A percentile compares a stretch with the other conserved stretches of the same genome.
Conservation (phyloP, 2,888 invertebrate genomes). For the Eurytoma californica region DNA sequence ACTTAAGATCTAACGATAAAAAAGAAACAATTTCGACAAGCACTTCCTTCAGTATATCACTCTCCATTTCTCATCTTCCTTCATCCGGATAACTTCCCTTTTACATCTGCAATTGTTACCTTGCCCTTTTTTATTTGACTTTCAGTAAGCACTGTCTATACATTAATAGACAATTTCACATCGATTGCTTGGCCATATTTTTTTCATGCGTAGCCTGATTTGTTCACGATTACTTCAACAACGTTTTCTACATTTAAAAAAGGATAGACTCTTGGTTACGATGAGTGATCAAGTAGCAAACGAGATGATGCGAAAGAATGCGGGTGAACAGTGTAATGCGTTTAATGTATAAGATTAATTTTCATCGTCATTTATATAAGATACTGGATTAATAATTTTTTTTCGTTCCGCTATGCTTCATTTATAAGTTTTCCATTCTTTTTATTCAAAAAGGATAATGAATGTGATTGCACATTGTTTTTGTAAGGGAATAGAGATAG, state of each 20-base stretch:
- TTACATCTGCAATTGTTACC: conserved; percentile 6
- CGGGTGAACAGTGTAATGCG: conserved; percentile 51
- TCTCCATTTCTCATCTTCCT: conserved; percentile 24
- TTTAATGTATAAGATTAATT: conserved; percentile 46
- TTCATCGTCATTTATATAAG: conserved; percentile 41
- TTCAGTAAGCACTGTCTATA: conserved; percentile 52
- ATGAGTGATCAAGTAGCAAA: conserved; percentile 58
- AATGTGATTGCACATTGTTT: conserved; percentile 48
- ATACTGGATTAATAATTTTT: conserved; percentile 51
- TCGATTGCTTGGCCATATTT: conserved; percentile 45
- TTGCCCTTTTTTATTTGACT: conserved; percentile 21
- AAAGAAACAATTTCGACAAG: conserved; percentile 67
- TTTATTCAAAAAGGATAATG: conserved; percentile 46
- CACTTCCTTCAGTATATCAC: conserved; percentile 54
- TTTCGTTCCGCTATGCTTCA: conserved; percentile 37
- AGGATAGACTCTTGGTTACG: conserved; percentile 57
- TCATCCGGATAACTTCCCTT: conserved; percentile 2
- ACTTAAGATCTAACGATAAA: conserved; percentile 69
- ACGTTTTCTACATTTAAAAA: conserved; percentile 56
- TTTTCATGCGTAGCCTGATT: conserved; percentile 49
- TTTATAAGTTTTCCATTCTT: conserved; percentile 34
- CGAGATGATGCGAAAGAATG: conserved; percentile 57
- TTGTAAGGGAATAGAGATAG: conserved; percentile 38
- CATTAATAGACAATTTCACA: conserved; percentile 53
- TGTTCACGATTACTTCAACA: conserved; percentile 55